These are phyloP conservation scores for Liparis tanakae DNA, from an alignment of 2,797 vertebrate genomes.

Conservation along the genomic window DNA sequence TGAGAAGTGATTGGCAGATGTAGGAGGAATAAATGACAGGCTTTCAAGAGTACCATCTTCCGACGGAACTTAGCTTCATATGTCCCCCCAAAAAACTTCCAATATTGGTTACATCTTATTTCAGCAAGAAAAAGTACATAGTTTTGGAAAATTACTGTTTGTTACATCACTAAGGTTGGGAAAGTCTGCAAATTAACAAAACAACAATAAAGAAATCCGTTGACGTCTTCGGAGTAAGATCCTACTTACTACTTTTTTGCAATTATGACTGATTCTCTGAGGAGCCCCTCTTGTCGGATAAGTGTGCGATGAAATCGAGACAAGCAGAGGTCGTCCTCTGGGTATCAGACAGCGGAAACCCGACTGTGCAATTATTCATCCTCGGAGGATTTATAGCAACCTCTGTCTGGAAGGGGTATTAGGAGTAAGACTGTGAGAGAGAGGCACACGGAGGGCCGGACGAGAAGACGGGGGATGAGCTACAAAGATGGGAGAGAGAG, in stretches of 20 bases:
- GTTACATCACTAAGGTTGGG: no score
- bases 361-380: conserved; percentile 27
- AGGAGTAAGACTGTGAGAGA: conserved; percentile 7
- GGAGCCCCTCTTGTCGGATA: not conserved
- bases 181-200: no score
- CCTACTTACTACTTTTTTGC: not conserved
- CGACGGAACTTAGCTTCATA: no score
- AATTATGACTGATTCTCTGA: not conserved
- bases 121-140: not conserved
- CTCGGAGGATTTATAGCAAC: conserved; percentile 34
- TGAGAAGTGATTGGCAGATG: no score
- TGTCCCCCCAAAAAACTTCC: not conserved
- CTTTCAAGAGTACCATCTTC: no score
- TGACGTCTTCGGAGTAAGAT: no score
- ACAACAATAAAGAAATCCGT: not conserved
- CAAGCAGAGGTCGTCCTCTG: conserved; percentile 36
- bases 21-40: no score
- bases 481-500: conserved; percentile 27
- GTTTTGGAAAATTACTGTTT: not conserved
- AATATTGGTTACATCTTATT: not conserved
- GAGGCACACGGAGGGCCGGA: conserved; percentile 3
- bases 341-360: conserved; percentile 28
- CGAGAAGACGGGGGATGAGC: not conserved
- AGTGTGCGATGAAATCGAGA: conserved; percentile 14
- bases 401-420: conserved; percentile 36